Evolutionary conservation across 2,797 vertebrate genomes (phyloP).

Genomic region (Microhierax caerulescens): DNA sequence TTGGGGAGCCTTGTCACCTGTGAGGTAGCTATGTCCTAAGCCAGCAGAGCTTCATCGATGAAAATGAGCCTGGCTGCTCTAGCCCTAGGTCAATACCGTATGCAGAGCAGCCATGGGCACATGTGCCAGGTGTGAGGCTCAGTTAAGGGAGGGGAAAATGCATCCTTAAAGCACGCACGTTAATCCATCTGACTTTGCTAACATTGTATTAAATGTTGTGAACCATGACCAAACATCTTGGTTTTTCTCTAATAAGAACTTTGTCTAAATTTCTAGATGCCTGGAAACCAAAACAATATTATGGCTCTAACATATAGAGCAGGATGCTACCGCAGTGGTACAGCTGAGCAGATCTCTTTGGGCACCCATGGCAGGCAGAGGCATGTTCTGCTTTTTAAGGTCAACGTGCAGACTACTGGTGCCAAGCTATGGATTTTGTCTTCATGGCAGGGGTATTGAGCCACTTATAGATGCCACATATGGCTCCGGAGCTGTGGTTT

Average conservation of each 20-base stretch:
- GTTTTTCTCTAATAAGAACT: neutral
- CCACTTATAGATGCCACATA: neutral
- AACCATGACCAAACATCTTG: neutral
- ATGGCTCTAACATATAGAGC: neutral
- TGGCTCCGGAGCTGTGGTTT: neutral
- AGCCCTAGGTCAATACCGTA: fast-evolving
- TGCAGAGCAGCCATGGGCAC: neutral
- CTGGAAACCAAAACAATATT: neutral
- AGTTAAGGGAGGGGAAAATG: neutral
- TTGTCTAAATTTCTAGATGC: neutral
- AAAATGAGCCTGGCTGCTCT: neutral
- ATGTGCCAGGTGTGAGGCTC: fast-evolving
- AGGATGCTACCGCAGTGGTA: neutral
- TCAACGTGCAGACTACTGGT: neutral
- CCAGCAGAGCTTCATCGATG: neutral
- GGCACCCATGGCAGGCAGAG: neutral
- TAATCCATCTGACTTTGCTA: neutral
- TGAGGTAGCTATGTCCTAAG: neutral
- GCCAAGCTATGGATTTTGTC: neutral
- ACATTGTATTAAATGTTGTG: neutral
- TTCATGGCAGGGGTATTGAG: neutral
- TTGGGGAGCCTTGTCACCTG: neutral
- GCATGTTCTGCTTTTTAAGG: neutral
- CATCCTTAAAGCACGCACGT: neutral
- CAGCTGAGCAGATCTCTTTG: neutral